A percentile compares a stretch with the other conserved stretches of the same genome.
Conservation (phyloP, 2,113 vertebrate species). For the Heteronetta atricapilla region DNA sequence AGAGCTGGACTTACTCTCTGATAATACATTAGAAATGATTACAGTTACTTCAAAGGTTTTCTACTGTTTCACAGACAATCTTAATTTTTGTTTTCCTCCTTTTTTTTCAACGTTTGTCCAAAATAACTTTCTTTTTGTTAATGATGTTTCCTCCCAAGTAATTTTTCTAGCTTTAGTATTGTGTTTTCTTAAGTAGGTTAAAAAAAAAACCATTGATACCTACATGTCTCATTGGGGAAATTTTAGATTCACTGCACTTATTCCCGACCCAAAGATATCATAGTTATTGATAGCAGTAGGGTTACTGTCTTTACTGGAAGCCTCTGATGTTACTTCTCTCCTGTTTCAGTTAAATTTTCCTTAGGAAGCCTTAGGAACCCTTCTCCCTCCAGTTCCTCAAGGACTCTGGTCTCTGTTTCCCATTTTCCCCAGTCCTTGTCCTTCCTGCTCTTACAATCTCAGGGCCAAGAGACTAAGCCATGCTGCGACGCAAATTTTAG, state of each 20-base stretch:
- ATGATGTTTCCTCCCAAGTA: neutral
- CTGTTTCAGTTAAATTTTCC: neutral
- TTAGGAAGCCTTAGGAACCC: neutral
- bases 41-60: constrained; percentile 49
- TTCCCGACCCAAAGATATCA: neutral
- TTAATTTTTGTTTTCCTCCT: constrained; percentile 30
- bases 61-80: neutral
- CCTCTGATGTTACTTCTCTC: neutral
- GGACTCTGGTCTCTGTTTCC: neutral
- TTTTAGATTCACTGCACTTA: neutral
- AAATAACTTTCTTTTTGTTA: neutral
- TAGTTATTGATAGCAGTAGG: neutral
- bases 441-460: neutral
- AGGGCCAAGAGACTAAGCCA: neutral
- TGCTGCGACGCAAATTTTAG: neutral
- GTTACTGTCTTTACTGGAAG: neutral
- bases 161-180: neutral
- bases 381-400: neutral
- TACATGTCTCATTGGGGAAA: neutral
- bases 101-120: neutral
- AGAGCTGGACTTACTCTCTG: constrained; percentile 45
- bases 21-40: constrained; percentile 43
- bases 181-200: neutral
- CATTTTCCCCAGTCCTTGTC: neutral
- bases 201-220: neutral